Evolutionary conservation across 2,113 vertebrate species (phyloP).

Genomic region (Etheostoma spectabile): DNA sequence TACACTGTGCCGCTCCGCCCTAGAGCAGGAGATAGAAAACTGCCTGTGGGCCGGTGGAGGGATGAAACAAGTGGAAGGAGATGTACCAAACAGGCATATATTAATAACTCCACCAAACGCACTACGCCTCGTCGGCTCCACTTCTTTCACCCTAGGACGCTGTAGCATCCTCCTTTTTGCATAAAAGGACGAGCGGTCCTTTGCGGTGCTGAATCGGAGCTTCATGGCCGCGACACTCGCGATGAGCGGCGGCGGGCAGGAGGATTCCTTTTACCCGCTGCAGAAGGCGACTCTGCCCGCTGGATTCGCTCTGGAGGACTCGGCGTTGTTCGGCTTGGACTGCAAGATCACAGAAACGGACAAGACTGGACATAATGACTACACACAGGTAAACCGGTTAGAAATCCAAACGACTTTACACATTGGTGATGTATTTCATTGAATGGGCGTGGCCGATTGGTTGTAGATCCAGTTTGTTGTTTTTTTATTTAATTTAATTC

Average conservation of each 20-base stretch:
- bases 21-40: slow-evolving; percentile 72
- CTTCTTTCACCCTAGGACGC: background rate
- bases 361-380: slow-evolving; percentile 75
- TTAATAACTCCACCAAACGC: slow-evolving; percentile 37
- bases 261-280: slow-evolving; percentile 92
- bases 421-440: slow-evolving; percentile 61
- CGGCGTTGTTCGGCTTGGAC: slow-evolving; percentile 85
- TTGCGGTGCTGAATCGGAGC: slow-evolving; percentile 62
- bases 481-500: slow-evolving; percentile 5
- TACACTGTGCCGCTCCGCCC: slow-evolving; percentile 76
- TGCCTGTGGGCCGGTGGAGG: slow-evolving; percentile 67
- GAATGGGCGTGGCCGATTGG: slow-evolving; percentile 81
- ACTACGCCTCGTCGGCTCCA: slow-evolving; percentile 40
- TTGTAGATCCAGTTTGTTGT: slow-evolving; percentile 37
- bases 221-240: slow-evolving; percentile 89
- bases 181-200: slow-evolving; percentile 27
- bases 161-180: slow-evolving; percentile 46
- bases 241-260: slow-evolving; percentile 89
- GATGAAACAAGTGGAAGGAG: slow-evolving; percentile 80
- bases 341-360: slow-evolving; percentile 81
- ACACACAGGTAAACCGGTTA: slow-evolving; percentile 75
- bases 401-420: slow-evolving; percentile 26
- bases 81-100: slow-evolving; percentile 70
- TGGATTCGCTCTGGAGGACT: slow-evolving; percentile 81
- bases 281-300: slow-evolving; percentile 88